Evolutionary conservation across 2,888 invertebrate genomes (phyloP), one percentile per base, ranked within the genome.

Genomic region (Phyto melanocephala): DNA sequence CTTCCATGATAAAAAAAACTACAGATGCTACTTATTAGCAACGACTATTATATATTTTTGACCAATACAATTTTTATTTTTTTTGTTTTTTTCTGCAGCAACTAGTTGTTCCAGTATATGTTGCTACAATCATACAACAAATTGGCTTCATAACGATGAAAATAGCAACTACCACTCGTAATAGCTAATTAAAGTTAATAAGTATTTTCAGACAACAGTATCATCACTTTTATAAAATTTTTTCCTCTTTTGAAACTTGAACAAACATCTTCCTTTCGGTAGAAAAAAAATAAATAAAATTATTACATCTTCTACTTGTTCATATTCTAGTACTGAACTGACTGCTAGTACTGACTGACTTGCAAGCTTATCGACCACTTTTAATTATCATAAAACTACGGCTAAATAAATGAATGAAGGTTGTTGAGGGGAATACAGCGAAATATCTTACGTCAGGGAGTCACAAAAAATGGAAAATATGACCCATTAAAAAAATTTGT

Each of bases 121-220:
- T 42, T 37, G 37, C n/a, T 65, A 62, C 42, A 54, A 63, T 28
- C 70, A 76, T 76, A 40, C 40, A 62, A 54, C 76, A 62, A 75
- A 75, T 47, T 75, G 56, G 40, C 72, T 72, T 5, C n/a, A 70
- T 28, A 62, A 63, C 17, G 37, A 54, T 52, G 15, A 35, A 42
- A 68, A 67, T 76, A 68, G 24, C 42, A 65, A 79, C 79, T 67
- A 75, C 78, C 63, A 65, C 54, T 78, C 71, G 60, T 35, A 71
- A 65, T 75, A 75, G 33, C 79, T 82, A 82, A 82, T 82, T 82
- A 82, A 82, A 82, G 82, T 75, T 82, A 82, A 82, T 82, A 82
- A 82, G 82, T 75, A 75, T 79, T 75, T 79, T 79, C 82, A 75
- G 75, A 71, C 78, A 79, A 47, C 75, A 79, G 82, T 79, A 82